A percentile compares a stretch with the other conserved stretches of the same genome.
Conservation (phyloP, 2,113 vertebrate genomes). For the Brachionichthys hirsutus region DNA sequence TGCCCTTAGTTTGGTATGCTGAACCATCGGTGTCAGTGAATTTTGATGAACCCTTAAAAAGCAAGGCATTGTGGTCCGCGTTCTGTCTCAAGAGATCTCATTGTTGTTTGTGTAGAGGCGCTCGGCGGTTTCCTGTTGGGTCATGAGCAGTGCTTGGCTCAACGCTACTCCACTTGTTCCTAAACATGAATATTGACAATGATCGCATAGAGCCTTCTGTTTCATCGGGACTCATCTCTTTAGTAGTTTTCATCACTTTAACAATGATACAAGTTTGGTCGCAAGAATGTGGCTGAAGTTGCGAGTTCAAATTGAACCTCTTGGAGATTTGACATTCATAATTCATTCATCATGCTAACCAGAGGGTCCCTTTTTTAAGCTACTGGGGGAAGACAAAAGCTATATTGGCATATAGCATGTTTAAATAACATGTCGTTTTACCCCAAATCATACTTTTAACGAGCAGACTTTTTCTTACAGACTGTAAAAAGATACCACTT, state of each 20-base stretch:
- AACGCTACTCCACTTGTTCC: slow-evolving; percentile 19
- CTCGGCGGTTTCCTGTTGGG: slow-evolving; percentile 49
- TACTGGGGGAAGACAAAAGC: too few relatives aligned
- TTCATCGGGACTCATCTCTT: too few relatives aligned
- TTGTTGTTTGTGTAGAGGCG: slow-evolving; percentile 54
- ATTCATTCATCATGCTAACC: too few relatives aligned
- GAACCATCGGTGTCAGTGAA: slow-evolving; percentile 35
- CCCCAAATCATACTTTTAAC: too few relatives aligned
- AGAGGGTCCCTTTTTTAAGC: too few relatives aligned
- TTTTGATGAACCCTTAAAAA: slow-evolving; percentile 52
- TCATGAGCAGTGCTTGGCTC: slow-evolving; percentile 59
- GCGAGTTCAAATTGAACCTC: too few relatives aligned
- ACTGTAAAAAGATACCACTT: too few relatives aligned
- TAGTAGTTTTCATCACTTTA: too few relatives aligned
- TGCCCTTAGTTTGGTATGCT: not conserved
- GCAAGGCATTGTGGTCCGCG: slow-evolving; percentile 45
- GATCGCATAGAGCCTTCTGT: slow-evolving; percentile 6
- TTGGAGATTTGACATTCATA: too few relatives aligned
- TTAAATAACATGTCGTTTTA: too few relatives aligned
- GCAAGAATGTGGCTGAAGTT: not conserved
- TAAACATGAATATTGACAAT: slow-evolving; percentile 25
- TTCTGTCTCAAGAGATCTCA: slow-evolving; percentile 53
- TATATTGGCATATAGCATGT: too few relatives aligned
- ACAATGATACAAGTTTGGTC: not conserved
- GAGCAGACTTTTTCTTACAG: too few relatives aligned